Percentiles rank a stretch among this genome's conserved stretches.
Conservation (phyloP, 2,113 vertebrate genomes). For the Zosterops pallidus region DNA sequence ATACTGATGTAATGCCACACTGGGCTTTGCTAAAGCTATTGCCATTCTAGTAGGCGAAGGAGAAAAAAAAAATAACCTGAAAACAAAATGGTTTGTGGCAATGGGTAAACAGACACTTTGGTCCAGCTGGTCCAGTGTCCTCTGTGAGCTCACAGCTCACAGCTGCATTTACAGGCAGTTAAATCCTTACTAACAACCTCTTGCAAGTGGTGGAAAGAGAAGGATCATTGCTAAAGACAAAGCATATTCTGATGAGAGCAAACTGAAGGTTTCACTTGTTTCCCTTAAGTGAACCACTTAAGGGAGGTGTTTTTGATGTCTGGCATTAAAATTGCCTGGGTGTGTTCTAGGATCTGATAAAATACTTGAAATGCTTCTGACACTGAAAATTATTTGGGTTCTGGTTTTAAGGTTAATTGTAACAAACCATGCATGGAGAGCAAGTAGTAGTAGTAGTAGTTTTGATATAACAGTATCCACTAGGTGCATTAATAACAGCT, state of each 20-base stretch:
- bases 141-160: not conserved
- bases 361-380: not conserved
- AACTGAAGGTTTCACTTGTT: not conserved
- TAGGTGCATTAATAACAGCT: not conserved
- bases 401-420: not conserved
- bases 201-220: not conserved
- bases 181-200: not conserved
- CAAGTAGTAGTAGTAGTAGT: not conserved
- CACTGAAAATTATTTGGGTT: not conserved
- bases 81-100: accelerated
- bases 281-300: not conserved
- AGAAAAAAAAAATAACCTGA: not conserved
- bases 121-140: not conserved
- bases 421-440: accelerated
- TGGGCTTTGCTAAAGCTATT: not conserved
- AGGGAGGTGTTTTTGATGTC: not conserved
- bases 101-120: not conserved
- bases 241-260: not conserved
- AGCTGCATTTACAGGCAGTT: not conserved
- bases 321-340: not conserved
- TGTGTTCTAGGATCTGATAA: not conserved
- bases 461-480: not conserved
- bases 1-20: accelerated
- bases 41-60: not conserved
- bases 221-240: not conserved